Base-by-base conservation (phyloP, 2,888 invertebrate species). In the Fabriciana adippe region DNA sequence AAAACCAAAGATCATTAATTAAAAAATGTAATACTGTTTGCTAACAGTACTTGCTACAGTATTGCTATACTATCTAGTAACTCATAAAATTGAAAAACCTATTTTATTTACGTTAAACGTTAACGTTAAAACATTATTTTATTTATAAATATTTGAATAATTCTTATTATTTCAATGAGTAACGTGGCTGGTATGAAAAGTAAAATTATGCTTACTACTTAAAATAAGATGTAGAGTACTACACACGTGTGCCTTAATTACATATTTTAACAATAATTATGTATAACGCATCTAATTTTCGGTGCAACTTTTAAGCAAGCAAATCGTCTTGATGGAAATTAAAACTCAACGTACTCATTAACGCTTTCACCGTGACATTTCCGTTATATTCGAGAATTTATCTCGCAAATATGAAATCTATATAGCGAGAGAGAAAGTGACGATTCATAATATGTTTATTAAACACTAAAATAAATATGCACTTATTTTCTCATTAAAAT, bases 271-370 rank as follows among this genome's bases (percentile, higher is more conserved):
- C 47, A 63, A 67, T 55, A 68, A 66, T 64, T 64, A 63, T 51
- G 55, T 45, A 65, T 18, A 68, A 21, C 64, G 57, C 67, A 72
- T 72, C 69, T 71, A 71, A 72, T 67, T 62, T 79, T 67, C 74
- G 80, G 78, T 80, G 56, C 62, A 70, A 59, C 55, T 63, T 64
- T 64, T 64, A 64, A 64, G 59, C 59, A 65, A 69, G 60, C 61
- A 79, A 83, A 73, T 76, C 74, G 74, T 83, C 80, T 83, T 83
- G 80, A 80, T 79, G 83, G 81, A 86, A 87, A 87, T 89, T 86
- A 88, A 88, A 87, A 88, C 82, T 85, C 81, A 81, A 80, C 79
- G 84, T 81, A 76, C 81, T 85, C 85, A 88, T 90, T 88, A 88
- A 79, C 78, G 83, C 91, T 91, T 91, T 91, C 91, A 81, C 90